Conservation (phyloP, 2,888 invertebrate species). For the Tolmerus cingulatus region DNA sequence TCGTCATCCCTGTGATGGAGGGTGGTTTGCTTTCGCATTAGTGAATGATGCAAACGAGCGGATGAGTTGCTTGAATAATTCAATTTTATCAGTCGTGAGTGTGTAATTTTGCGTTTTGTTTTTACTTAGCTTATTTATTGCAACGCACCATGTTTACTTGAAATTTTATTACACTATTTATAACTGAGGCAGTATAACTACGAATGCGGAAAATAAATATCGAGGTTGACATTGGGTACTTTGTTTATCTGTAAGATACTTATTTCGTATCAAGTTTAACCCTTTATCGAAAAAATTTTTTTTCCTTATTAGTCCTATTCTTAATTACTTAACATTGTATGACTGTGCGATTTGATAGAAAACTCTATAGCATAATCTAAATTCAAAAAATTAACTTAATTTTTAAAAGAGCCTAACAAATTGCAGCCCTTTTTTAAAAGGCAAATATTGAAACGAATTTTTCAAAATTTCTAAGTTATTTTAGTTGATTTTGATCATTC, state of each 20-base stretch:
- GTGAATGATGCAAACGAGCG: background rate
- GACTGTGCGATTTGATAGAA: too few relatives aligned
- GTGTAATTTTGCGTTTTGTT: background rate
- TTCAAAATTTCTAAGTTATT: too few relatives aligned
- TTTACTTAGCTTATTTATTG: background rate
- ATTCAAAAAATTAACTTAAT: too few relatives aligned
- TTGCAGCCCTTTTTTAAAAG: too few relatives aligned
- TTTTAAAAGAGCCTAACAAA: too few relatives aligned
- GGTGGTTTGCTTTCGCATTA: background rate
- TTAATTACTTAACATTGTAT: too few relatives aligned
- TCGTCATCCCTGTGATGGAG: background rate
- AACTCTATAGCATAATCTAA: too few relatives aligned
- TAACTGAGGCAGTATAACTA: background rate
- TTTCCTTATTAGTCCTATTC: too few relatives aligned
- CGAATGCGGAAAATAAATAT: background rate
- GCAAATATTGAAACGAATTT: too few relatives aligned
- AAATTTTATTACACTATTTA: background rate
- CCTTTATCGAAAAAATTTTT: too few relatives aligned
- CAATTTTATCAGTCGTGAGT: background rate
- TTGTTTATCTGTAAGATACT: background rate
- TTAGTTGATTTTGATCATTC: too few relatives aligned
- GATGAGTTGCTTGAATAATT: background rate
- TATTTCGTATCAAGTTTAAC: too few relatives aligned
- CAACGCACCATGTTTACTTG: background rate
- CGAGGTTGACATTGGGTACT: background rate